Percentiles rank a stretch among this genome's conserved stretches.
Evolutionary conservation across 2,113 vertebrate genomes (phyloP).

Genomic region (Centropus bengalensis): DNA sequence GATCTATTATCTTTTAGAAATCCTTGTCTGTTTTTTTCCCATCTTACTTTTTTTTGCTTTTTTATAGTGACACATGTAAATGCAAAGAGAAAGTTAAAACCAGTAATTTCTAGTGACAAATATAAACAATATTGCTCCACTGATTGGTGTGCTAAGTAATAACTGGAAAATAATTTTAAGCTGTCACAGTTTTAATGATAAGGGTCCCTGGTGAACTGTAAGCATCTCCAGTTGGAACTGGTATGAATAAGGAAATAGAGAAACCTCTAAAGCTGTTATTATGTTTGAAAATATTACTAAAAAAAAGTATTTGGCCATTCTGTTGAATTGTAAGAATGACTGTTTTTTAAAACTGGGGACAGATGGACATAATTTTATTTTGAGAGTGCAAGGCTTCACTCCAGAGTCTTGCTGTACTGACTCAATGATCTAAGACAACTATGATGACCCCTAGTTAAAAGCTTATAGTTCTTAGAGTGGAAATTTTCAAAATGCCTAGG

Average conservation of each 20-base stretch:
- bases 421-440: not conserved
- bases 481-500: not conserved
- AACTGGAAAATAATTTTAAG: slow-evolving; percentile 44
- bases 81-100: not conserved
- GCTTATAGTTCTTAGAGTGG: not conserved
- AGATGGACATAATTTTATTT: not conserved
- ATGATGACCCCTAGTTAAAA: not conserved
- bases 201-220: not conserved
- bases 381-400: not conserved
- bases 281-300: not conserved
- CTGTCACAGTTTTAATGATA: slow-evolving; percentile 25
- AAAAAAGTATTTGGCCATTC: not conserved
- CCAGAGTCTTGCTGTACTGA: not conserved
- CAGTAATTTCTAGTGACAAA: slow-evolving; percentile 21
- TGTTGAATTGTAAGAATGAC: not conserved
- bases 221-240: not conserved
- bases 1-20: not conserved
- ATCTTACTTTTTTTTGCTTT: not conserved
- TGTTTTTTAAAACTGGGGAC: not conserved
- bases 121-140: not conserved
- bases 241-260: not conserved
- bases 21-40: not conserved
- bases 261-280: not conserved
- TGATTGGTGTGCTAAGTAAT: not conserved
- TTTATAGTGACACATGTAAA: not conserved